A percentile compares a stretch with the other conserved stretches of the same genome.
phyloP scores from a whole-genome alignment of 2,888 invertebrate genomes.

The Chrysolina americana region DNA sequence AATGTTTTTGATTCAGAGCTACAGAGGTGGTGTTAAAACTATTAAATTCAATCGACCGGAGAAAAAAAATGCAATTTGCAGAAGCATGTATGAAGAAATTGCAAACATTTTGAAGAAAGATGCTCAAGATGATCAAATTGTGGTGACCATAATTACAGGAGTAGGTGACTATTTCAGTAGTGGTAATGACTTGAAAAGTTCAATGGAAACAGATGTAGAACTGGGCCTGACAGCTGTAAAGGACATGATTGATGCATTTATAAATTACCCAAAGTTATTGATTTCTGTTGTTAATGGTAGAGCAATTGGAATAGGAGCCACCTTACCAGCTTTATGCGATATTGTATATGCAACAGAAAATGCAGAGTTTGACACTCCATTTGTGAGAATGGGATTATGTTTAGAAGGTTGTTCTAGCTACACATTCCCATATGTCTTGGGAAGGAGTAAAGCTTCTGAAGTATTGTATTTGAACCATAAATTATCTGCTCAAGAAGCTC shows the following conservation, averaged over 20 bases:
- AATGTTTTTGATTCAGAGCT: constrained; percentile 33
- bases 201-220: constrained; percentile 35
- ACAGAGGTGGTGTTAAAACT: constrained; percentile 71
- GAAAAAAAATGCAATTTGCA: constrained; percentile 85
- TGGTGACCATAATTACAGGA: constrained; percentile 84
- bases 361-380: constrained; percentile 92
- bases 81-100: constrained; percentile 78
- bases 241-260: constrained; percentile 81
- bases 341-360: constrained; percentile 89
- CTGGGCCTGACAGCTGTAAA: constrained; percentile 43
- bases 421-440: constrained; percentile 88
- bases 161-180: constrained; percentile 86
- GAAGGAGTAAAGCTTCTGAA: constrained; percentile 79
- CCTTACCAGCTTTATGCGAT: constrained; percentile 89
- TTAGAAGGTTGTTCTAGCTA: constrained; percentile 92
- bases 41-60: constrained; percentile 82
- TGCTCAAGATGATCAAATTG: constrained; percentile 76
- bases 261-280: constrained; percentile 90
- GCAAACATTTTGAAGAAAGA: constrained; percentile 78
- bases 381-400: constrained; percentile 85
- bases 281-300: constrained; percentile 94
- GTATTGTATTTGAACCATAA: constrained; percentile 77
- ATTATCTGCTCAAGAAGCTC: constrained; percentile 85
- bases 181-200: constrained; percentile 80
- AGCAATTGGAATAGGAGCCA: constrained; percentile 91